Evolutionary conservation across 2,888 invertebrate species (phyloP).

Genomic region (Poecilobothrus nobilitatus): DNA sequence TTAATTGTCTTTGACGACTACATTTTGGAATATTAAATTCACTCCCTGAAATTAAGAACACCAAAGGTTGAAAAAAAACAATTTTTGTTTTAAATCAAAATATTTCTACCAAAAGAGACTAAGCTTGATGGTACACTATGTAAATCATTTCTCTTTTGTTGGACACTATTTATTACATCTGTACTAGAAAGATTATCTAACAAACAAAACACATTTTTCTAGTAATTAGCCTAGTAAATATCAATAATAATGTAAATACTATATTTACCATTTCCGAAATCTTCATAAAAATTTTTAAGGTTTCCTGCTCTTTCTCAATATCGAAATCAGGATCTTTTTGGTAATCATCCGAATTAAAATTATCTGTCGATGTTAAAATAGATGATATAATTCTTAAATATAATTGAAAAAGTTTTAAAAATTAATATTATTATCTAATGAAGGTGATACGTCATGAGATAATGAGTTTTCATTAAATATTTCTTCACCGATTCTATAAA

Average conservation of each 20-base stretch:
- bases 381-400: background rate
- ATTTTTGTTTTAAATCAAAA: no score
- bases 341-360: constrained; percentile 7
- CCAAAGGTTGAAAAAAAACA: no score
- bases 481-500: background rate
- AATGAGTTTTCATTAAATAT: background rate
- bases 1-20: no score
- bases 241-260: background rate
- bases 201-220: background rate
- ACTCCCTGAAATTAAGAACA: no score
- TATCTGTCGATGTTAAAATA: background rate
- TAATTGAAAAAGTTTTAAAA: background rate
- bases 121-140: no score
- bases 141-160: no score
- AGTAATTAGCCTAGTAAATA: background rate
- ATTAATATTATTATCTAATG: background rate
- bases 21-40: no score
- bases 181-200: background rate
- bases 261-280: background rate
- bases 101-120: no score
- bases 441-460: background rate
- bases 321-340: background rate
- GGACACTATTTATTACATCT: no score
- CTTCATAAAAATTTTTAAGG: background rate
- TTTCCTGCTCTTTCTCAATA: background rate